phyloP scores from a whole-genome alignment of 1,140 invertebrate genomes.

The Drosophila orena region DNA sequence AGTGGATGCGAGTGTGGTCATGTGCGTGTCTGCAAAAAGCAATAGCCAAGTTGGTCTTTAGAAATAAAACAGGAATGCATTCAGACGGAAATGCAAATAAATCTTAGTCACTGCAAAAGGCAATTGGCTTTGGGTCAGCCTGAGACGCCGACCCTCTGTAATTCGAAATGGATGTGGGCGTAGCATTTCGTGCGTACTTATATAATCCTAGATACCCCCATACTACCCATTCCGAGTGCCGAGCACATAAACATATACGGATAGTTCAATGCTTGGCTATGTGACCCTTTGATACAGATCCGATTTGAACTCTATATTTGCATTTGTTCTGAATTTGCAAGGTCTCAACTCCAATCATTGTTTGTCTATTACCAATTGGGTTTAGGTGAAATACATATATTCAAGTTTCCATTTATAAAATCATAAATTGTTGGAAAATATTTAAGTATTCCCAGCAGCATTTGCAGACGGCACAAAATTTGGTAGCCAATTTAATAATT shows the following conservation, averaged over 20 bases:
- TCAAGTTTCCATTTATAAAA: no score
- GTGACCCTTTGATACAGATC: constrained; percentile 40
- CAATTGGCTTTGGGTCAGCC: constrained; percentile 73
- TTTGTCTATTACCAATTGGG: constrained; percentile 19
- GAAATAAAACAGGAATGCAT: constrained; percentile 74
- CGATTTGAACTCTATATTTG: constrained; percentile 35
- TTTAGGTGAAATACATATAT: neutral
- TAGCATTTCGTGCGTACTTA: constrained; percentile 54
- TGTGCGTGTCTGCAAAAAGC: constrained; percentile 50
- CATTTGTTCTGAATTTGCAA: constrained; percentile 25
- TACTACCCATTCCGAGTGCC: neutral
- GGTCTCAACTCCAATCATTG: no score
- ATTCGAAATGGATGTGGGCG: constrained; percentile 47
- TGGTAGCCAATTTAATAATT: neutral
- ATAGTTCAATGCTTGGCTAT: constrained; percentile 33
- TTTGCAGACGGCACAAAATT: neutral
- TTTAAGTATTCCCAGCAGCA: no score
- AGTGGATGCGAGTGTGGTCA: neutral
- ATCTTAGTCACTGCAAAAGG: constrained; percentile 73
- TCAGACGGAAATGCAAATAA: constrained; percentile 78
- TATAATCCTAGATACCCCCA: constrained; percentile 25
- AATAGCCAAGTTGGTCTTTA: constrained; percentile 34
- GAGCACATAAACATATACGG: constrained; percentile 28
- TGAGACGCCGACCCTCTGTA: constrained; percentile 27
- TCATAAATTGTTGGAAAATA: neutral